phyloP scores from a whole-genome alignment of 1,140 invertebrate genomes.

The Neocloeon triangulifer region DNA sequence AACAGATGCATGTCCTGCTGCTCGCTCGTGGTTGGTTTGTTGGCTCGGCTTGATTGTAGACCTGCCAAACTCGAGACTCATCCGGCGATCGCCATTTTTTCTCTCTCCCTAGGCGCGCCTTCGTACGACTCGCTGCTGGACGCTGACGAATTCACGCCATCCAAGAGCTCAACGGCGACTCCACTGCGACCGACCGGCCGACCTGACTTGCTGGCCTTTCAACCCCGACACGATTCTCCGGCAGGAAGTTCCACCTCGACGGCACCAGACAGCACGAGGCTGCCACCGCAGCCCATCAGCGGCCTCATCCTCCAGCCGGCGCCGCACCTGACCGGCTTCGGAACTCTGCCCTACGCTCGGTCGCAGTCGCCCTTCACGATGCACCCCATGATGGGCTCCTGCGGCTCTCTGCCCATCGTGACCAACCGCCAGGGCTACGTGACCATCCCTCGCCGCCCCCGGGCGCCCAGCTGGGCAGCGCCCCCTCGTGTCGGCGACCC shows the following conservation, averaged over 20 bases:
- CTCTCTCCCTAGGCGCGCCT: conserved; percentile 25
- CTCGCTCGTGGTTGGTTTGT: too few species aligned
- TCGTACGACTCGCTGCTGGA: conserved; percentile 15
- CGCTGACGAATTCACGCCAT: conserved; percentile 1
- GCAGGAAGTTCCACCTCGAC: conserved; percentile 50
- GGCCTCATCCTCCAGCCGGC: conserved; percentile 6
- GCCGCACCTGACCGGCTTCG: conserved; percentile 22
- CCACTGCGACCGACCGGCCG: not conserved
- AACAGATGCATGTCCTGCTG: too few species aligned
- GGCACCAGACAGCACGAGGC: conserved; percentile 35
- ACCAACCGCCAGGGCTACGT: conserved; percentile 41
- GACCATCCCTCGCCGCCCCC: conserved; percentile 57
- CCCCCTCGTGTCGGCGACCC: conserved; percentile 18
- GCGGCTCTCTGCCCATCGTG: conserved; percentile 29
- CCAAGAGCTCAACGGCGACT: conserved; percentile 1
- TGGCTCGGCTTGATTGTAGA: conserved; percentile 2
- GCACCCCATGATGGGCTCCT: conserved; percentile 24
- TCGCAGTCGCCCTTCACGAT: conserved; percentile 45
- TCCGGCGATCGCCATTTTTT: conserved; percentile 39
- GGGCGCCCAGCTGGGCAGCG: conserved; percentile 54
- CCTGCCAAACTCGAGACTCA: conserved; percentile 1
- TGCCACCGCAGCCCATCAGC: conserved; percentile 18
- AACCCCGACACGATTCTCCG: conserved; percentile 38
- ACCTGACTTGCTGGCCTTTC: conserved; percentile 50
- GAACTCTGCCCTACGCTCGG: conserved; percentile 44